Conservation (phyloP, 2,888 invertebrate genomes). For the Aphidius colemani region DNA sequence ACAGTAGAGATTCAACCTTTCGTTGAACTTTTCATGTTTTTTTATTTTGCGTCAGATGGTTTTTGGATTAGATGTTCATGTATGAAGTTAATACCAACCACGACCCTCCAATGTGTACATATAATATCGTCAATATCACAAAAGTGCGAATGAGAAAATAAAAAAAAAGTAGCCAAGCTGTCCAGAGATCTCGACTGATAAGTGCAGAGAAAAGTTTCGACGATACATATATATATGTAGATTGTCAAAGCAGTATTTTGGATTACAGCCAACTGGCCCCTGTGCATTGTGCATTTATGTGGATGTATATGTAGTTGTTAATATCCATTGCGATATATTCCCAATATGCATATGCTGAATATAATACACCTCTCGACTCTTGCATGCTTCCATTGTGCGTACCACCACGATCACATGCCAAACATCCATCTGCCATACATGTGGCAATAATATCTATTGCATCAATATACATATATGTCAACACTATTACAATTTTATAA, state of each 20-base stretch:
- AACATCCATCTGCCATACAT: too few relatives aligned
- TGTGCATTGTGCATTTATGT: neutral
- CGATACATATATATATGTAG: conserved; percentile 1
- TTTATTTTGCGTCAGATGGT: conserved; percentile 25
- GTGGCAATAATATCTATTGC: too few relatives aligned
- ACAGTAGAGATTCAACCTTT: conserved; percentile 28
- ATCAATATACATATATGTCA: too few relatives aligned
- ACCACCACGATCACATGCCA: too few relatives aligned
- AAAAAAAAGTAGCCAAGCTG: conserved; percentile 43
- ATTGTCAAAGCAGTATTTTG: conserved; percentile 25
- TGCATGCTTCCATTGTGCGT: neutral
- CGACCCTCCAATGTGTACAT: conserved; percentile 45
- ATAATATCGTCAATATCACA: conserved; percentile 11
- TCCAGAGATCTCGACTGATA: conserved; percentile 42
- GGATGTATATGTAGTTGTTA: too few relatives aligned
- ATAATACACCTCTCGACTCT: neutral
- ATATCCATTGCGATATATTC: too few relatives aligned
- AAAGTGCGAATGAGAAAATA: conserved; percentile 32
- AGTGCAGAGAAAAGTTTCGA: conserved; percentile 17
- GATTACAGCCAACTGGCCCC: conserved; percentile 32
- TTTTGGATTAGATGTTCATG: conserved; percentile 29
- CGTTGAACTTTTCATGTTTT: conserved; percentile 12
- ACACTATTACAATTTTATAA: too few relatives aligned
- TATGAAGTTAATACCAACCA: conserved; percentile 16
- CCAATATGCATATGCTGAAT: too few relatives aligned